phyloP scores from a whole-genome alignment of 2,888 invertebrate species.

The Tuberolachnus salignus region DNA sequence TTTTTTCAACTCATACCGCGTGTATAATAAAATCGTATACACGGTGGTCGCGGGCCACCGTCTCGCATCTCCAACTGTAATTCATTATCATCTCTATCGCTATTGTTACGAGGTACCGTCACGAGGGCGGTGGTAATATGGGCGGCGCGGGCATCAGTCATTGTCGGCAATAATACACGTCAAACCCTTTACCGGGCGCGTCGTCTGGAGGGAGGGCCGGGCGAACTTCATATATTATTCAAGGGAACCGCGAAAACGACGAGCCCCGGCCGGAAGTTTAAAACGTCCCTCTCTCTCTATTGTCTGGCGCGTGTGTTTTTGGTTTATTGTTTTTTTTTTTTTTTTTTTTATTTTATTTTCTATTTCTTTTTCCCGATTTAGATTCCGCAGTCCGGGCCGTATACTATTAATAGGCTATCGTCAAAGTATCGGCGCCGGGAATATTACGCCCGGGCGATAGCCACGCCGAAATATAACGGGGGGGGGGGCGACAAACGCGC shows the following conservation, averaged over 20 bases:
- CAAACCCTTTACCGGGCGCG: constrained; percentile 11
- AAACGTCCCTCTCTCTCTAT: constrained; percentile 16
- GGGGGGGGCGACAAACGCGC: no score
- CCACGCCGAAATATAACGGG: not conserved
- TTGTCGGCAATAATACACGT: constrained; percentile 52
- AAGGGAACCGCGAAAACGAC: constrained; percentile 39
- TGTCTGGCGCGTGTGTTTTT: constrained; percentile 21
- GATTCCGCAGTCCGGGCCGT: no score
- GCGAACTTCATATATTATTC: constrained; percentile 52
- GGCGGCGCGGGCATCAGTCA: constrained; percentile 47
- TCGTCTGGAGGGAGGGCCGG: no score
- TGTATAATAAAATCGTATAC: no score
- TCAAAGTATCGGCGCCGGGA: not conserved
- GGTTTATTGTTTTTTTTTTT: constrained; percentile 15
- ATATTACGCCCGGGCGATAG: no score
- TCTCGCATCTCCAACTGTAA: no score
- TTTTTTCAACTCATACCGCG: no score
- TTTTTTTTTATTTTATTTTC: no score
- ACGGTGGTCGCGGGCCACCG: no score
- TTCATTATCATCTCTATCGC: no score
- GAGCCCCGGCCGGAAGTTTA: constrained; percentile 16
- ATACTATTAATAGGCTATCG: not conserved
- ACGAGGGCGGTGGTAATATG: constrained; percentile 39
- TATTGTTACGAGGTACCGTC: constrained; percentile 32
- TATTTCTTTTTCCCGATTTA: no score